Evolutionary conservation across 1,140 invertebrate species (phyloP).

Genomic region (Magallana gigas): DNA sequence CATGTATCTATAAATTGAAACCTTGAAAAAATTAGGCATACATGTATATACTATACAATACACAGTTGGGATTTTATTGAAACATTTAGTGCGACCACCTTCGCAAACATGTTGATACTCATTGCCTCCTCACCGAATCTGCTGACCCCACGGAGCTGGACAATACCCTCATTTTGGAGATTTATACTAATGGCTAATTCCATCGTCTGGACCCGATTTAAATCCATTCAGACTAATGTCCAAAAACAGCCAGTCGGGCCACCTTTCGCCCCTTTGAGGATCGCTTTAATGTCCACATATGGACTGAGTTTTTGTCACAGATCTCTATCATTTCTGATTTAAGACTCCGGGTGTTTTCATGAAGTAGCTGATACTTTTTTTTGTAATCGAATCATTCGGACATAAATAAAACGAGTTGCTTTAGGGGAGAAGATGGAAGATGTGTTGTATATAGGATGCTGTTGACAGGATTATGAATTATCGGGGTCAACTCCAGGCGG

Average conservation of each 20-base stretch:
- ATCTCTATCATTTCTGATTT: slow-evolving; percentile 28
- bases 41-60: too few species aligned
- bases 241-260: not conserved
- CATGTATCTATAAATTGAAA: too few species aligned
- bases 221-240: not conserved
- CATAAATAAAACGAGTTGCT: not conserved
- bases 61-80: too few species aligned
- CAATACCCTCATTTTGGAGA: not conserved
- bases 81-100: too few species aligned
- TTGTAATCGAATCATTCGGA: not conserved
- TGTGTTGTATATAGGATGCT: not conserved
- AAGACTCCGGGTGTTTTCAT: not conserved
- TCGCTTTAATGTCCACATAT: not conserved
- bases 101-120: too few species aligned
- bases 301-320: slow-evolving; percentile 7
- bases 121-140: too few species aligned
- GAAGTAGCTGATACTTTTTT: not conserved
- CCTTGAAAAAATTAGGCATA: too few species aligned
- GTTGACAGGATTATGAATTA: slow-evolving; percentile 25
- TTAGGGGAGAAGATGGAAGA: not conserved
- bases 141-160: not conserved
- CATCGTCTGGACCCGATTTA: slow-evolving; percentile 21
- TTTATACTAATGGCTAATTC: slow-evolving; percentile 22
- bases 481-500: not conserved
- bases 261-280: not conserved